Base-by-base conservation (phyloP, 2,888 invertebrate species). In the Eupithecia inturbata region DNA sequence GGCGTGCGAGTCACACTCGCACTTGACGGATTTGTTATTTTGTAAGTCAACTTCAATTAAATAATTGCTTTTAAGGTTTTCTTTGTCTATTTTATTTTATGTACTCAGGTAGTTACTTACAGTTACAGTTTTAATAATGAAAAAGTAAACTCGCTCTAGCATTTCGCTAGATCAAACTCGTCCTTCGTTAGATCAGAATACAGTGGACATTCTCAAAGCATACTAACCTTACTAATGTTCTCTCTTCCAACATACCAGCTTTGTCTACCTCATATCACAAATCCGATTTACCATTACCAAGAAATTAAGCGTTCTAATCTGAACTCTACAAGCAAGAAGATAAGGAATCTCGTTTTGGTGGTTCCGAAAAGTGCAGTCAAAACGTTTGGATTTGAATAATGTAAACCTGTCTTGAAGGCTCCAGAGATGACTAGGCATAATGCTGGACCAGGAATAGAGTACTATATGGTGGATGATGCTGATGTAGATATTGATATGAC, bases 391-490 rank as follows among this genome's bases (percentile, higher is more conserved):
- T 92, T 92, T 93, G 92, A 93, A 94, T 93, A 92, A 93, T 92
- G 90, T 90, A 90, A 92, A 87, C 91, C 89, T 90, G 92, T 90
- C 89, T 89, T 84, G 86, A 85, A 87, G 88, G 87, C 88, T 82
- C 84, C 83, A 84, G 87, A 91, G 92, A 92, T 94, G 93, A 94
- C 93, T 91, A 88, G 89, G 89, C 93, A 91, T 91, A 92, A 92
- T 92, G 87, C 86, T 86, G 87, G 81, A 86, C 83, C 81, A 80
- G 72, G 82, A 81, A 87, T 87, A 72, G 81, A 80, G 83, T 87
- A 86, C 86, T 84, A 80, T 88, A 89, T 89, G 86, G 82, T 79
- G 84, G 83, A 84, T 84, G 79, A 81, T 83, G 81, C 77, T 79
- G 81, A 81, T 81, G 73, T 80, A 81, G 81, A 77, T 82, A 79